Base-by-base conservation (phyloP, 2,888 invertebrate genomes). In the Nemurella pictetii region DNA sequence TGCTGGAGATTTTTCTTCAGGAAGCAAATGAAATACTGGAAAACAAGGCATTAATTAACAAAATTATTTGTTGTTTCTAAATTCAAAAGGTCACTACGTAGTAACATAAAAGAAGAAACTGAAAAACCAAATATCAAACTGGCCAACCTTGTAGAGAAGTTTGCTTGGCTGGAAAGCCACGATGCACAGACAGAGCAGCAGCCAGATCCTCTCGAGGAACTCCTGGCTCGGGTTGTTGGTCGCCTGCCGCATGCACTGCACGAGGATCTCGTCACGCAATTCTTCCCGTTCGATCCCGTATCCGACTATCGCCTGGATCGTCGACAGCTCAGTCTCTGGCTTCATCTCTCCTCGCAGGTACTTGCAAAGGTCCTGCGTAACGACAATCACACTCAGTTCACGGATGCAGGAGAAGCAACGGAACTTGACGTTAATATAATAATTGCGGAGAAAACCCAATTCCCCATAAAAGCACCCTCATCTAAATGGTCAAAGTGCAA, bases 91-190 rank as follows among this genome's bases (percentile, higher is more conserved):
- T n/a, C n/a, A n/a, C n/a, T n/a, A n/a, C n/a, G n/a, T n/a, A n/a
- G n/a, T n/a, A n/a, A n/a, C n/a, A n/a, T n/a, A n/a, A n/a, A n/a
- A n/a, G n/a, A 7, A 27, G 78, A 26, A 77, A 25, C 9, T 26
- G n/a, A n/a, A 77, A 77, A 77, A 77, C 7, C 28, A 25, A 77
- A 26, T 12, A 55, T 55, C 9, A 12, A 15, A 55, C 55, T 15
- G 20, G 55, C 55, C 87, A 87, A 92, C 92, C 89, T 96, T 95
- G 89, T 94, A 94, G 9, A 97, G 92, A 0, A 95, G 92, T 90
- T 97, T 96, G 87, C 95, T 94, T 0, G 98, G 98, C 89, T 97
- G 96, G 91, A 98, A 98, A 25, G 98, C 96, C 0, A 98, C 98
- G 36, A 97, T 96, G 88, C 96, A 95, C 84, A 98, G 92, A 89